Evolutionary conservation across 1,140 invertebrate species (phyloP), one percentile per base, ranked within the genome.

Genomic region (Antheraea mylitta): DNA sequence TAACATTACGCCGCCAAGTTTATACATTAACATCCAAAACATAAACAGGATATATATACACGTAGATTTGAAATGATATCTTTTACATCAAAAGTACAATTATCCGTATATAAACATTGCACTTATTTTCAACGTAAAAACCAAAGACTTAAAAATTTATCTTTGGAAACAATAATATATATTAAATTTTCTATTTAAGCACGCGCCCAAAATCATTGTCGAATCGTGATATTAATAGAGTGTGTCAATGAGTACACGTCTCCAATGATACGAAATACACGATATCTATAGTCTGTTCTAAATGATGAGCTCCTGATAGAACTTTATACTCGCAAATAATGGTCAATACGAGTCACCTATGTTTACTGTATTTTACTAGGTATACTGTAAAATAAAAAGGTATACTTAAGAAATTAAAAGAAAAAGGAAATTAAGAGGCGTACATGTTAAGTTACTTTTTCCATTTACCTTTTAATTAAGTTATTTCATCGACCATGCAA

Each of bases 31-130:
- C 53, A 67, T 64, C 66, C 67, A 71, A 66, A 74, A 74, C 70
- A 66, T 73, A 76, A 81, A 82, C 83, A 82, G 74, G 76, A 89
- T 89, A 89, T 87, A 89, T 89, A 89, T 87, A 89, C 74, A 85
- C 79, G 66, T 42, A 78, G 73, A 77, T 77, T 77, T 73, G 66
- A 75, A 80, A 68, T 42, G 66, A 74, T 42, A 42, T 76, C 75
- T 74, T 81, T 81, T 82, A 86, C 79, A 85, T 76, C 79, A 74
- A 78, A 73, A 72, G 72, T 80, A 80, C 76, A 74, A 69, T 73
- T n/a, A 42, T 42, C 76, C 70, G 74, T 68, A 59, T 74, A 42
- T 73, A 81, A 78, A 75, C 76, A 90, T 89, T 89, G 86, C 85
- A 87, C 86, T 80, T 78, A 76, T 70, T 79, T 53, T 76, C 74